These are phyloP conservation scores for Phyllostomus discolor DNA, from an alignment of 2,113 vertebrate species.

Conservation along the genomic window DNA sequence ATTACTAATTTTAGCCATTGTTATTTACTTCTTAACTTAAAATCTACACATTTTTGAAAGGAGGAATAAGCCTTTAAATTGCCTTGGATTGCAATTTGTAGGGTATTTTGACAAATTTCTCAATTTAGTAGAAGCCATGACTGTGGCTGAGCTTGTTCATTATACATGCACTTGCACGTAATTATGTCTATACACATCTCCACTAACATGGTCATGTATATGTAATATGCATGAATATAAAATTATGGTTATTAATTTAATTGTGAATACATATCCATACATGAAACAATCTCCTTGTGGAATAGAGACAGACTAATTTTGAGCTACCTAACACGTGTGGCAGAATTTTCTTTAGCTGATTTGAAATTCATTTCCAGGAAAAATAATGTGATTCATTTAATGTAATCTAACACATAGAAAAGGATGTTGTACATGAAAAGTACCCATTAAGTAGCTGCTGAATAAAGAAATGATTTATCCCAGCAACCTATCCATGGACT, in stretches of 20 bases:
- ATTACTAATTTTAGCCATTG: neutral
- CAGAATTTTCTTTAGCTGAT: neutral
- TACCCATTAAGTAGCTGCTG: neutral
- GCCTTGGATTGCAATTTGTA: neutral
- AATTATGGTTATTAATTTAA: neutral
- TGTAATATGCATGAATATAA: neutral
- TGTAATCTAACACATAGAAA: neutral
- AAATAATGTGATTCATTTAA: neutral
- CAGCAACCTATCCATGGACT: neutral
- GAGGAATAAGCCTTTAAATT: neutral
- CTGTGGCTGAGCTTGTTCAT: neutral
- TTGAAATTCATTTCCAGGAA: neutral
- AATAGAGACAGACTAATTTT: neutral
- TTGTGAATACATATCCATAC: neutral
- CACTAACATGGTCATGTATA: neutral
- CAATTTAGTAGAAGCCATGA: neutral
- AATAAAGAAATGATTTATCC: neutral
- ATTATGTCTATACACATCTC: neutral
- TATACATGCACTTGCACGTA: neutral
- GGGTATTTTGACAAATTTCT: neutral
- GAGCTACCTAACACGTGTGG: neutral
- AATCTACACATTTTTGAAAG: neutral
- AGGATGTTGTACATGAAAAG: neutral
- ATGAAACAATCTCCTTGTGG: neutral
- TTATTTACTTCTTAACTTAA: conserved; percentile 10